Base-by-base conservation (phyloP, 2,888 invertebrate genomes). In the Rhagophthalmus giganteus region DNA sequence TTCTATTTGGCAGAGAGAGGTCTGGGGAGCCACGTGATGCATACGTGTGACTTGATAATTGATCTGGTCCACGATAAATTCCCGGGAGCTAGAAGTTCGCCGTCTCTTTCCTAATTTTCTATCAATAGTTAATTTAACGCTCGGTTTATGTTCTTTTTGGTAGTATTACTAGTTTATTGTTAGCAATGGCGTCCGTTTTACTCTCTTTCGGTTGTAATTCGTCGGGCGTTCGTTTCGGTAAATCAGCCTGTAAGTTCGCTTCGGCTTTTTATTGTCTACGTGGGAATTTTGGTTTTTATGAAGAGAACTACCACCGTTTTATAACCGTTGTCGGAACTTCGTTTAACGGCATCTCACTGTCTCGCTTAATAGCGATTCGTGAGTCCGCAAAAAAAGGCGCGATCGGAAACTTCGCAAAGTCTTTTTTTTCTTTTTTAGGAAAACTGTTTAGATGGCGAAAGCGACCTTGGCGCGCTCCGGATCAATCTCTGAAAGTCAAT, bases 91-190 rank as follows among this genome's bases (percentile, higher is more conserved):
- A 11, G 3, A 31, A 12, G 16, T 40, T 46, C 28, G 12, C 10
- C 31, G 16, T n/a, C n/a, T 52, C 34, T 28, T 40, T 46, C 39
- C 40, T 40, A 38, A 44, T 52, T 46, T 50, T 46, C 45, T 32
- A 45, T 51, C 45, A 31, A 46, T 45, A 30, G 44, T 46, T 46
- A 52, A 52, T 52, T 52, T 46, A 46, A 39, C 30, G 39, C 40
- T 35, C 16, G 40, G 45, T 40, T 46, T 46, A 41, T 31, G 51
- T 39, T 25, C 40, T 35, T 10, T 28, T 13, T 38, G 32, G 34
- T 26, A 13, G 16, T 37, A 14, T n/a, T 20, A 46, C 31, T 47
- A 31, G 20, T 37, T 50, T 42, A 50, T 50, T 32, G 44, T 50
- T 41, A 32, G 44, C 44, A 28, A 32, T 35, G 42, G 34, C 24